Conservation (phyloP, 2,888 invertebrate species). For the Microctonus brassicae region DNA sequence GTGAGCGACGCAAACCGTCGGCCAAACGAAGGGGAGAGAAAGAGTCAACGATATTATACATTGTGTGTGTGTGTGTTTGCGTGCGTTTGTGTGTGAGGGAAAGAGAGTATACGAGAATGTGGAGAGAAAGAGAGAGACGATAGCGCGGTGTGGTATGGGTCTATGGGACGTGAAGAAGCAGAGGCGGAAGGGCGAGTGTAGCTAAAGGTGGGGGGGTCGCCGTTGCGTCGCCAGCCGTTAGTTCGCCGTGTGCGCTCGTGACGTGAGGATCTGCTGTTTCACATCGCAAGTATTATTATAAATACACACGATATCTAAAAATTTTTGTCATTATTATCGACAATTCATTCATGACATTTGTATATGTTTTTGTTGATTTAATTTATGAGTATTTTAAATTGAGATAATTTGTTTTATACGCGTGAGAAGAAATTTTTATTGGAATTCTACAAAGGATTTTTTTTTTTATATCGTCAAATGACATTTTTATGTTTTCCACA, state of each 20-base stretch:
- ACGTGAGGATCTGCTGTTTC: conserved; percentile 78
- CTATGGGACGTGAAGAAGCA: not conserved
- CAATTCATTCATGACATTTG: not conserved
- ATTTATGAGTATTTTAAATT: not conserved
- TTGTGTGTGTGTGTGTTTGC: conserved; percentile 64
- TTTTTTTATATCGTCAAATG: no score
- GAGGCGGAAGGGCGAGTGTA: conserved; percentile 38
- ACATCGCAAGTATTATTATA: not conserved
- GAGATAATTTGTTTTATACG: no score
- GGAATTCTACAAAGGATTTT: no score
- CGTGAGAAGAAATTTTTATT: no score
- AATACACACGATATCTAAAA: not conserved
- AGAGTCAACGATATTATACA: no score
- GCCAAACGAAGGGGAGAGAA: conserved; percentile 65
- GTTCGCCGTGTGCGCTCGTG: conserved; percentile 87
- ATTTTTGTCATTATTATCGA: not conserved
- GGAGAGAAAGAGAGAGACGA: conserved; percentile 48
- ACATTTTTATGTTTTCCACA: no score
- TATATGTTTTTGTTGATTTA: not conserved
- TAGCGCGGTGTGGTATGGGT: conserved; percentile 43
- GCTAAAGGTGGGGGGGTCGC: conserved; percentile 59
- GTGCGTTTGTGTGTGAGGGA: conserved; percentile 69
- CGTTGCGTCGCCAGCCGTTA: conserved; percentile 71
- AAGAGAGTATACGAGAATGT: conserved; percentile 49
- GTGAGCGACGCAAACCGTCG: conserved; percentile 49